Base-by-base conservation (phyloP, 2,888 invertebrate genomes). In the Clivina fossor region DNA sequence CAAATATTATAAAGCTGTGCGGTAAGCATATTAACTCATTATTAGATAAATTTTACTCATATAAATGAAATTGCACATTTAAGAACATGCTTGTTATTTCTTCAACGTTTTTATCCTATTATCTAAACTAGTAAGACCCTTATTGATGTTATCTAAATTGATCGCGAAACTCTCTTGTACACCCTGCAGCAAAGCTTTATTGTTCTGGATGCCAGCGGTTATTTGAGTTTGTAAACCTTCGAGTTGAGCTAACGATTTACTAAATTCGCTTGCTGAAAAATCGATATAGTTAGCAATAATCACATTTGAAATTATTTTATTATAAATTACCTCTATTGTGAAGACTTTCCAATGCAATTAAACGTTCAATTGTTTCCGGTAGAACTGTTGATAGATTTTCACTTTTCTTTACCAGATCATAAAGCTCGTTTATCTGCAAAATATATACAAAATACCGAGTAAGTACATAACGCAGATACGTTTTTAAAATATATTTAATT, bases 241-340 rank as follows among this genome's bases (percentile, higher is more conserved):
- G 30, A 93, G 75, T 70, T 93, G 91, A 0, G 86, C 83, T 43
- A 95, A 75, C 0, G 92, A 88, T 73, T 88, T 90, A 46, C 86
- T 85, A 68, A 93, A 93, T 72, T 93, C 90, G 62, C 88, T 85
- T 56, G 93, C 94, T 93, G 74, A n/a, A 76, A 76, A 38, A n/a
- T n/a, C n/a, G n/a, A n/a, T n/a, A n/a, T n/a, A n/a, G n/a, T n/a
- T n/a, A n/a, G n/a, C n/a, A n/a, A n/a, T n/a, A n/a, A n/a, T n/a
- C n/a, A n/a, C n/a, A 24, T 9, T 24, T 13, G 35, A 3, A 35
- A 13, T 33, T 33, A 33, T 8, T 8, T 8, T 33, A 33, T n/a
- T n/a, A n/a, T n/a, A n/a, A n/a, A n/a, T 71, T 74, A 93, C 94
- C 94, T 83, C 93, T 92, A 71, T 88, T 88, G 69, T 97, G 96